phyloP scores from a whole-genome alignment of 1,140 invertebrate genomes.

The Coelopa frigida region DNA sequence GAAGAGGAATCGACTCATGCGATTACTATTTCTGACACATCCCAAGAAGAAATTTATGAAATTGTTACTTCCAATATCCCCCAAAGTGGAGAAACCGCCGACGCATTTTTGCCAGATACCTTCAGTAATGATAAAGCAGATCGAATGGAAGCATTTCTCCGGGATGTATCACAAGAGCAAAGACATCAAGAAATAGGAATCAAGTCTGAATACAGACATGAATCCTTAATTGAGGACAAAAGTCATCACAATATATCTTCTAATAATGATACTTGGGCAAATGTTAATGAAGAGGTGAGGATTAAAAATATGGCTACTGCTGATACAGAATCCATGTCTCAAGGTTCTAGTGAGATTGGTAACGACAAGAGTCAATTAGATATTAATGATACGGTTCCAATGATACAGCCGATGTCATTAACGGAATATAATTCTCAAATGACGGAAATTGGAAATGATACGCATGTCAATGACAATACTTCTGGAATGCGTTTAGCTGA shows the following conservation, averaged over 20 bases:
- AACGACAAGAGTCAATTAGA: conserved; percentile 16
- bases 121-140: conserved; percentile 22
- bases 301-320: conserved; percentile 21
- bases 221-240: neutral
- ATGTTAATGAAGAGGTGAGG: neutral
- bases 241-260: neutral
- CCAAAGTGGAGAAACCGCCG: conserved; percentile 6
- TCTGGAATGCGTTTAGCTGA: conserved; percentile 10
- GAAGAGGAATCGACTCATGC: conserved; percentile 16
- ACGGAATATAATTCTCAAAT: conserved; percentile 16
- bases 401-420: conserved; percentile 20
- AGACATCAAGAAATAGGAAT: conserved; percentile 7
- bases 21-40: conserved; percentile 31
- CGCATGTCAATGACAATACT: neutral
- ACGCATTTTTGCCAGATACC: conserved; percentile 4
- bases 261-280: conserved; percentile 2
- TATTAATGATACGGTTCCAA: conserved; percentile 9
- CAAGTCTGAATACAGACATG: neutral
- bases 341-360: neutral
- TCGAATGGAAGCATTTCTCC: conserved; percentile 32
- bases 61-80: conserved; percentile 3
- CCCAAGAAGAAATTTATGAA: conserved; percentile 9
- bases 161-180: conserved; percentile 28
- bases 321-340: conserved; percentile 36
- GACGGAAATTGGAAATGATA: neutral